Evolutionary conservation across 64 coral and sea anemone genomes (phyloP).

Genomic region (Stichodactyla mertensii): DNA sequence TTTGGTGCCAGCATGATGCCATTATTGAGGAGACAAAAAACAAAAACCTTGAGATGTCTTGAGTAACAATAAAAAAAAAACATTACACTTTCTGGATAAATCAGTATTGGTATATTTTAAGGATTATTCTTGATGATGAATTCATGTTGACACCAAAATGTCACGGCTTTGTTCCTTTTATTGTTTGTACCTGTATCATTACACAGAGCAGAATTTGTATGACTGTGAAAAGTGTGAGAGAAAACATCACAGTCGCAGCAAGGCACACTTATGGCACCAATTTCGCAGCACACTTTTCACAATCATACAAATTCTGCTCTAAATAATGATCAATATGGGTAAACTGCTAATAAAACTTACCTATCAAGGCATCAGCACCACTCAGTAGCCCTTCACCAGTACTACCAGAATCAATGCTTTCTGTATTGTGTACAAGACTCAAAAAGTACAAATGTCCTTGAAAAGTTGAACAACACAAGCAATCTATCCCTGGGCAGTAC

Average conservation of each 20-base stretch:
- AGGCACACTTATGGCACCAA: too few relatives aligned
- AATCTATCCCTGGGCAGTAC: slow-evolving; percentile 91
- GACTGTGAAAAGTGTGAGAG: too few relatives aligned
- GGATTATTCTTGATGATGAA: too few relatives aligned
- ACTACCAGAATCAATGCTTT: neutral
- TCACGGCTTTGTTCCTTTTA: neutral
- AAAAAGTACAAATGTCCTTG: slow-evolving; percentile 70
- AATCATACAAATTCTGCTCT: neutral
- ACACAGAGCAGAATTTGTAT: neutral
- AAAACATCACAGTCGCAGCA: too few relatives aligned
- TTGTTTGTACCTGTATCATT: neutral
- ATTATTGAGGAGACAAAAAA: too few relatives aligned
- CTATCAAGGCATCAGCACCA: slow-evolving; percentile 17
- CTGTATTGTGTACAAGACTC: slow-evolving; percentile 24
- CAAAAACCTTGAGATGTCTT: too few relatives aligned
- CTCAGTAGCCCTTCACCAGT: neutral
- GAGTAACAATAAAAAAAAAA: too few relatives aligned
- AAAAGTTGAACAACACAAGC: slow-evolving; percentile 61
- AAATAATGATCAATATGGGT: neutral
- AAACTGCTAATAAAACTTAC: neutral
- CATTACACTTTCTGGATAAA: too few relatives aligned
- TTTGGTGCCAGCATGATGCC: too few relatives aligned
- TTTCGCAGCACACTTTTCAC: too few relatives aligned
- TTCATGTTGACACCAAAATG: too few relatives aligned
- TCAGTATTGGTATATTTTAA: too few relatives aligned